Evolutionary conservation across 2,888 invertebrate species (phyloP), one percentile per base, ranked within the genome.

Genomic region (Notocelia uddmanniana): DNA sequence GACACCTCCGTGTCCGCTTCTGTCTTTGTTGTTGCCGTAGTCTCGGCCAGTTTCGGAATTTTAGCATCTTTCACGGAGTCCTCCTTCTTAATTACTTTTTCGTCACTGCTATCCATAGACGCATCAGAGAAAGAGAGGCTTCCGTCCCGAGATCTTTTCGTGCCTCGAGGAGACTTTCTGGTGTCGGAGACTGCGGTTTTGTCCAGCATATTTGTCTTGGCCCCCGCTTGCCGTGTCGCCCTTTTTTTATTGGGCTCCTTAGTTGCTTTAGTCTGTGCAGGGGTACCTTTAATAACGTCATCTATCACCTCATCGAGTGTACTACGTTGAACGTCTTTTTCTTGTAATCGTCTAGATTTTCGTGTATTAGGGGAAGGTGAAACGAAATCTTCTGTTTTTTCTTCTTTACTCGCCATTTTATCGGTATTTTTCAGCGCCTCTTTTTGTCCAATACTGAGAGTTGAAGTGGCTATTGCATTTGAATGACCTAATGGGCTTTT

Each of bases 301-400:
- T 98, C 98, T 76, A 98, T 98, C 15, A 97, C 95, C 79, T 98
- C 98, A 83, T 98, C 98, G 11, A 97, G 95, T 0, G 97, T 96
- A 74, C 95, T 97, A 73, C 97, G 94, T 76, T 95, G 95, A 62
- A 95, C 96, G 81, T 97, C 97, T 82, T 96, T 96, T 83, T 97
- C 97, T 81, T 96, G 97, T 68, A 98, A 89, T 74, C 98, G 94
- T 71, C 97, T 94, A 0, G 97, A 98, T 86, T 98, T 97, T 64
- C 98, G 94, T 0, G 97, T 97, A 76, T 97, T 97, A 2, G 91
- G 84, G 6, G 94, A 94, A 0, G 96, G 95, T 0, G 95, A 95
- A 18, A 94, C 90, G 74, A 96, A 96, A 77, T 96, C 96, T 79
- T 95, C 96, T 71, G 87, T 82, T 78, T 94, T 95, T 50, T 93